A percentile compares a stretch with the other conserved stretches of the same genome.
Evolutionary conservation across 2,797 vertebrate species (phyloP).

Genomic region (Pyrrhura leucotis): DNA sequence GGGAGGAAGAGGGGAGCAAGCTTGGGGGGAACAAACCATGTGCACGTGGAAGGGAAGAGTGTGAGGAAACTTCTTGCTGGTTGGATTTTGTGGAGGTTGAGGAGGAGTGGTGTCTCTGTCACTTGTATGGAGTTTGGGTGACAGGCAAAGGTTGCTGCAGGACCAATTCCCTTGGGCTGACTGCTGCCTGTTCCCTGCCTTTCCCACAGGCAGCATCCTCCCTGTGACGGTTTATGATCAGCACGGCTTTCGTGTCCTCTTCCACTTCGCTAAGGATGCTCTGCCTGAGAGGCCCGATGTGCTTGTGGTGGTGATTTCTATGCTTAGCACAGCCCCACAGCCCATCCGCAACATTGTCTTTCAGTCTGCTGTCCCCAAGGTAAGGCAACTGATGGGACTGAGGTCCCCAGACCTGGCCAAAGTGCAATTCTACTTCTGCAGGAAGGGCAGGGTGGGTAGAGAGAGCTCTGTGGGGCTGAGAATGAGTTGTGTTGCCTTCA

Average conservation of each 20-base stretch:
- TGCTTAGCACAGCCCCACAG: slow-evolving; percentile 92
- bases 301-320: slow-evolving; percentile 96
- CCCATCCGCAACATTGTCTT: slow-evolving; percentile 92
- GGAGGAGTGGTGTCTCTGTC: neutral
- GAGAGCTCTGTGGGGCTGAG: neutral
- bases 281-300: slow-evolving; percentile 88
- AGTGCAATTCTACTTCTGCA: neutral
- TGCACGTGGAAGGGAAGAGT: neutral
- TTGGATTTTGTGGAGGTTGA: neutral
- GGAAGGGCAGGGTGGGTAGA: neutral
- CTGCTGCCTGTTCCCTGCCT: neutral
- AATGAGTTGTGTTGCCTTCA: neutral
- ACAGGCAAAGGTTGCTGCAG: neutral
- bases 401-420: neutral
- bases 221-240: slow-evolving; percentile 95
- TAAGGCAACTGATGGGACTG: slow-evolving; percentile 38
- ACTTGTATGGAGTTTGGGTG: neutral
- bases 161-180: neutral
- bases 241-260: slow-evolving; percentile 91
- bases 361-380: slow-evolving; percentile 97
- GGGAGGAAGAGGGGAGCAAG: neutral
- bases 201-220: slow-evolving; percentile 87
- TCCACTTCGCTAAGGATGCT: slow-evolving; percentile 91
- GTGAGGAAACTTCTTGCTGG: neutral
- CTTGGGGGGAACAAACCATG: neutral